Percentiles rank a stretch among this genome's conserved stretches.
These are phyloP conservation scores for Brachionus koreanus DNA, from an alignment of 1,140 invertebrate genomes.

Conservation along the genomic window DNA sequence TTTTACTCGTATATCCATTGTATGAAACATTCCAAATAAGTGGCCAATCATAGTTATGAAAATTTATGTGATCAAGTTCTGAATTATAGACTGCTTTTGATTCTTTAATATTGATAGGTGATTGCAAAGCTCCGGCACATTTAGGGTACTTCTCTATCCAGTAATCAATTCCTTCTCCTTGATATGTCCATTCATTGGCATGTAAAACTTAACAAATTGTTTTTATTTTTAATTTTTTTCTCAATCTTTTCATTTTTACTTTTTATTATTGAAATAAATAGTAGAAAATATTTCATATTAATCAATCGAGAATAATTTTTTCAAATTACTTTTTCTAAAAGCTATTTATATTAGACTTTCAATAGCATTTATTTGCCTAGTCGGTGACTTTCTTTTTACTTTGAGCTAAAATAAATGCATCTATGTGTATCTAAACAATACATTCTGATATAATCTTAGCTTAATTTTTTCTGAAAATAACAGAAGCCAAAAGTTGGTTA, in stretches of 20 bases:
- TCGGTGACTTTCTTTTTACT: no score
- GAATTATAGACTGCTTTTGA: constrained; percentile 46
- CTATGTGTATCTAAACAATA: no score
- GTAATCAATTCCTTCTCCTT: constrained; percentile 47
- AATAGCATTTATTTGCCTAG: no score
- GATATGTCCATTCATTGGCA: constrained; percentile 24
- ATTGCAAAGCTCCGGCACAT: constrained; percentile 17
- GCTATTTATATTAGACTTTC: no score
- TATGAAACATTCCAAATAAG: constrained; percentile 46
- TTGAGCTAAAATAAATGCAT: no score
- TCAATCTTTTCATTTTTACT: not conserved
- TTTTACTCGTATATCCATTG: constrained; percentile 45
- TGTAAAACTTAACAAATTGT: not conserved
- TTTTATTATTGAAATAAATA: not conserved
- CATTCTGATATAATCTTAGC: no score
- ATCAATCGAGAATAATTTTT: no score
- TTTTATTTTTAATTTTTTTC: not conserved
- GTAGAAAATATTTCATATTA: no score
- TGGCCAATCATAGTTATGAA: constrained; percentile 46
- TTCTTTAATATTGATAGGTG: constrained; percentile 44
- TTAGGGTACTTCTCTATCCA: constrained; percentile 49
- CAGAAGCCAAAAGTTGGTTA: no score
- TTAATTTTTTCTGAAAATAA: no score
- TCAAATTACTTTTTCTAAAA: no score
- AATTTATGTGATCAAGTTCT: constrained; percentile 46